phyloP scores from a whole-genome alignment of 2,113 vertebrate genomes.

The Nyctibius bracteatus region DNA sequence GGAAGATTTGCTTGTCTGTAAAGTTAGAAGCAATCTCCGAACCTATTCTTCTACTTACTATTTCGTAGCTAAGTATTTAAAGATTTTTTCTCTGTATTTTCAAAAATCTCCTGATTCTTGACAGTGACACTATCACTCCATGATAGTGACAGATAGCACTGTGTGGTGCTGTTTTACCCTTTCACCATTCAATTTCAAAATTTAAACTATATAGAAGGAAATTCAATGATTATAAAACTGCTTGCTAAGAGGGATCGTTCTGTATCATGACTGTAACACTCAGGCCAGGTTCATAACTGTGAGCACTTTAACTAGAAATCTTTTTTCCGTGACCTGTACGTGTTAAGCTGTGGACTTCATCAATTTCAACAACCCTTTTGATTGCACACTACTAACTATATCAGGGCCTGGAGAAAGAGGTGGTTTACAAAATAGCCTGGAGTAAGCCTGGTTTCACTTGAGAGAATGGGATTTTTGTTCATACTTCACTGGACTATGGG shows the following conservation, averaged over 20 bases:
- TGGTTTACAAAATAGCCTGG: background rate
- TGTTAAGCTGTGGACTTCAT: background rate
- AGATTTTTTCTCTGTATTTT: background rate
- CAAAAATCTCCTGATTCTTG: background rate
- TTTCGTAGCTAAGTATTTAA: background rate
- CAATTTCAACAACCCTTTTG: background rate
- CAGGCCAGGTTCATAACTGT: background rate
- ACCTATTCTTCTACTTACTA: background rate
- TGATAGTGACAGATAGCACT: background rate
- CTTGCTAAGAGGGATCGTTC: background rate
- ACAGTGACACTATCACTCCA: too few relatives aligned
- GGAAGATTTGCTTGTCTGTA: background rate
- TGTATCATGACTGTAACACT: fast-evolving
- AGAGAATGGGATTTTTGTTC: background rate
- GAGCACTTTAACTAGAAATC: background rate
- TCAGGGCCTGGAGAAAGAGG: background rate
- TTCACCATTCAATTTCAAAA: background rate
- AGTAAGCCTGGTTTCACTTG: background rate
- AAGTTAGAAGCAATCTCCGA: background rate
- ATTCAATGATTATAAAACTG: background rate
- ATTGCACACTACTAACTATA: background rate
- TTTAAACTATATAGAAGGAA: background rate
- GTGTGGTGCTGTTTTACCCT: background rate
- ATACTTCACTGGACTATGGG: background rate
- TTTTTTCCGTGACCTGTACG: background rate